Evolutionary conservation across 2,888 invertebrate genomes (phyloP), one percentile per base, ranked within the genome.

Genomic region (Agonopterix alstromeriana): DNA sequence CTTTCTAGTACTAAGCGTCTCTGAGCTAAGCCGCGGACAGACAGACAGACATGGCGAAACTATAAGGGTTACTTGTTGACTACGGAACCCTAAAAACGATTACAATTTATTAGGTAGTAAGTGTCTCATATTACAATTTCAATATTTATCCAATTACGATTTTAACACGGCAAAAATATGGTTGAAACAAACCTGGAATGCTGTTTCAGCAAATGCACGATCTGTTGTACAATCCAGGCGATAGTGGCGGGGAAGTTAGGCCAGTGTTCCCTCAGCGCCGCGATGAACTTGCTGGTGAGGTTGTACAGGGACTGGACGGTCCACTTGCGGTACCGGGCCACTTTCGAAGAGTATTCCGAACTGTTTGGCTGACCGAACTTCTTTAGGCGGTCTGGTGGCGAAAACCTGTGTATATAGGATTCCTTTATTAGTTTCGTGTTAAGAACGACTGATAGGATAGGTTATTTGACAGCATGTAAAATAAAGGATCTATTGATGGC

Each of bases 221-320:
- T 93, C 71, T 97, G 96, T 60, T 95, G 93, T 5, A 98, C 94
- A 35, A 98, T 91, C 98, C 98, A 98, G 8, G 95, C 93, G 10
- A 98, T 90, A 53, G 94, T 93, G 14, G 95, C 93, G 0, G 99
- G 99, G 80, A 99, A 98, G 70, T 95, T 94, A 58, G 94, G 93
- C 90, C 97, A 94, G 75, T 95, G 95, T 59, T 94, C 94, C 53
- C 93, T 91, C 51, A 98, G 91, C 50, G 95, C 95, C 8, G 90
- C 86, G 45, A 98, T 94, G 75, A 98, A 98, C 63, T 92, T 90
- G 72, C 92, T 93, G 0, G 96, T 93, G 43, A 97, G 90, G 54
- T 93, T 91, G 58, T 93, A 94, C 53, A 98, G 86, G 51, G 95
- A 94, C 55, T 93, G 92, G 12, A 97, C 91, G 0, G 94, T 93